Evolutionary conservation across 2,888 invertebrate genomes (phyloP), one percentile per base, ranked within the genome.

Genomic region (Schizaphis graminum): DNA sequence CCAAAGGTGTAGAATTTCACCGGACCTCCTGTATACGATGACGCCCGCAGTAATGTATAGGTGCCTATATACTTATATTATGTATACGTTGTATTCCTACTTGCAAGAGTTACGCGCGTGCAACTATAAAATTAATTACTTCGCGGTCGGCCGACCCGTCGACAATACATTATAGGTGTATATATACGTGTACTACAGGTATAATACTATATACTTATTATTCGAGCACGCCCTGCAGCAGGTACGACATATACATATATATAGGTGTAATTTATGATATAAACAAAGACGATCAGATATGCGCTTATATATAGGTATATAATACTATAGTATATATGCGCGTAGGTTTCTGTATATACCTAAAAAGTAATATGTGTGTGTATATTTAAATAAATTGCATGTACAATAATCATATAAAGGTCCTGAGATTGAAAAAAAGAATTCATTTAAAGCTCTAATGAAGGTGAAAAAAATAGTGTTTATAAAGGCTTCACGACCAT

Each of bases 1-100:
- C 35, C 35, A 26, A 35, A 56, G 41, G 89, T 89, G 56, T 89
- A 57, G 56, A 57, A 89, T 89, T 56, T 89, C 89, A 26, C 56
- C 0, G 53, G 49, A 53, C 53, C 53, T 88, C 21, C n/a, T 88
- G 49, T 88, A 35, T 49, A n/a, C 28, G 26, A n/a, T 88, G 35
- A 86, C 86, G 28, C 44, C 86, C 35, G 77, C 35, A 77, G 77
- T 77, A 77, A 16, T n/a, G 53, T 49, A 49, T 49, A 49, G 49
- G 49, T 49, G 13, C 11, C 13, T 77, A 8, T 77, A 8, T 44
- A 44, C 77, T 21, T 21, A 8, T 35, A 21, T 35, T 35, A 35
- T 77, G 77, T 77, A 3, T 41, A 35, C n/a, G 67, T n/a, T 67
- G 67, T 77, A 35, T 41, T 77, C 77, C 77, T 77, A 77, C 77